A percentile compares a stretch with the other conserved stretches of the same genome.
These are phyloP conservation scores for Aegotheles bennettii DNA, from an alignment of 2,113 vertebrate species.

Conservation along the genomic window DNA sequence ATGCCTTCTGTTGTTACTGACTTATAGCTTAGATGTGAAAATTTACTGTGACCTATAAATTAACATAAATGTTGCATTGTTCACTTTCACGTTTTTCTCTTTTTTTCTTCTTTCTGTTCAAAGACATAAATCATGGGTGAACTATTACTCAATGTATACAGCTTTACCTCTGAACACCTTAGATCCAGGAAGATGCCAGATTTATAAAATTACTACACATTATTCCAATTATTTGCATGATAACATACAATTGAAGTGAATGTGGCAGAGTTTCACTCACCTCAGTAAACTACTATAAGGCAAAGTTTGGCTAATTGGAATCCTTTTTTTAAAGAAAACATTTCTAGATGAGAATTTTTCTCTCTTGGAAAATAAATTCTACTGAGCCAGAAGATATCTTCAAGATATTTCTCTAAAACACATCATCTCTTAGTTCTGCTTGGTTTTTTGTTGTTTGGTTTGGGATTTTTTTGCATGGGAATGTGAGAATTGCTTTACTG, in stretches of 20 bases:
- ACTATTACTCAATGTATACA: neutral
- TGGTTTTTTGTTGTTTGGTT: no score
- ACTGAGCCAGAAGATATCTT: neutral
- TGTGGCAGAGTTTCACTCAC: neutral
- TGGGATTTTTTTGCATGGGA: neutral
- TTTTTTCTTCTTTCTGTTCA: neutral
- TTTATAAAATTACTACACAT: neutral
- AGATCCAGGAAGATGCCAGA: neutral
- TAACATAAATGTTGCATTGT: neutral
- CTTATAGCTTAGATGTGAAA: neutral
- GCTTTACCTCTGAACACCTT: neutral
- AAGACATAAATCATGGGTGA: neutral
- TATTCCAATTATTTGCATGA: neutral
- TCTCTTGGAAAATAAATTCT: neutral
- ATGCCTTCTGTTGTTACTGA: neutral
- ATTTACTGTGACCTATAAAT: neutral
- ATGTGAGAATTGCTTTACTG: neutral
- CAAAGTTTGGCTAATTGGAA: neutral
- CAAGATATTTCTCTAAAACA: neutral
- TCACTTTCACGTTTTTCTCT: neutral
- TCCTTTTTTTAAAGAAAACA: neutral
- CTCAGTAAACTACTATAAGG: neutral
- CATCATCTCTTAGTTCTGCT: no score
- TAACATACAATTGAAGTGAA: neutral
- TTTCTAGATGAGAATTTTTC: neutral